These are phyloP conservation scores for Rhynchotus rufescens DNA, from an alignment of 2,797 vertebrate species.

Conservation along the genomic window DNA sequence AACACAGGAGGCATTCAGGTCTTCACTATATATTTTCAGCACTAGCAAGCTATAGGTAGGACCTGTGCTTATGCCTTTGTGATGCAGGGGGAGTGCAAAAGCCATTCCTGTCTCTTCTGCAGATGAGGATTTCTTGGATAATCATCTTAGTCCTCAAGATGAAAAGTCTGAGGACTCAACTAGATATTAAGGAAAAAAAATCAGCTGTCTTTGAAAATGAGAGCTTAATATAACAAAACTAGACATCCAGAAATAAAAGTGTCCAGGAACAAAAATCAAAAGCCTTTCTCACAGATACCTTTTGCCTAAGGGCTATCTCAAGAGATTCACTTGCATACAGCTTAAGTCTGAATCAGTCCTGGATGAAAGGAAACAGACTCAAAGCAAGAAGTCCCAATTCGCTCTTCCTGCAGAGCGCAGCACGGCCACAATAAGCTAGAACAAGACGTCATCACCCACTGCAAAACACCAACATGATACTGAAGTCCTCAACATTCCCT, in stretches of 20 bases:
- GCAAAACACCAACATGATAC: not conserved
- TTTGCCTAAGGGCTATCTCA: not conserved
- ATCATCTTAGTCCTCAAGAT: too few relatives aligned
- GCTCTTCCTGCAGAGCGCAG: not conserved
- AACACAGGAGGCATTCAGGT: not conserved
- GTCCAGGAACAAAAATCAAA: too few relatives aligned
- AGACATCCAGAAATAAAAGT: not conserved
- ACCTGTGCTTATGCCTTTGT: not conserved
- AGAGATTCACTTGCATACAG: not conserved
- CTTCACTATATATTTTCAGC: not conserved
- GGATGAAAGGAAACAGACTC: not conserved
- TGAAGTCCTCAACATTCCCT: not conserved
- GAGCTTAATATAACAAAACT: not conserved
- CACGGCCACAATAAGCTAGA: not conserved
- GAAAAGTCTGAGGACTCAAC: too few relatives aligned
- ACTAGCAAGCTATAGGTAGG: not conserved
- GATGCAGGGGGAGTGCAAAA: not conserved
- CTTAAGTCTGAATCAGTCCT: too few relatives aligned
- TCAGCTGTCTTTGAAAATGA: not conserved
- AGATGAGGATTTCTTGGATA: not conserved
- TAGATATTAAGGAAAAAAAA: not conserved
- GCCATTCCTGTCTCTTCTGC: not conserved
- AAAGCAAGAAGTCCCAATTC: not conserved
- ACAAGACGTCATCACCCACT: not conserved
- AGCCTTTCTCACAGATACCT: not conserved